A percentile compares a stretch with the other conserved stretches of the same genome.
phyloP scores from a whole-genome alignment of 2,113 vertebrate species.

The Papio anubis region DNA sequence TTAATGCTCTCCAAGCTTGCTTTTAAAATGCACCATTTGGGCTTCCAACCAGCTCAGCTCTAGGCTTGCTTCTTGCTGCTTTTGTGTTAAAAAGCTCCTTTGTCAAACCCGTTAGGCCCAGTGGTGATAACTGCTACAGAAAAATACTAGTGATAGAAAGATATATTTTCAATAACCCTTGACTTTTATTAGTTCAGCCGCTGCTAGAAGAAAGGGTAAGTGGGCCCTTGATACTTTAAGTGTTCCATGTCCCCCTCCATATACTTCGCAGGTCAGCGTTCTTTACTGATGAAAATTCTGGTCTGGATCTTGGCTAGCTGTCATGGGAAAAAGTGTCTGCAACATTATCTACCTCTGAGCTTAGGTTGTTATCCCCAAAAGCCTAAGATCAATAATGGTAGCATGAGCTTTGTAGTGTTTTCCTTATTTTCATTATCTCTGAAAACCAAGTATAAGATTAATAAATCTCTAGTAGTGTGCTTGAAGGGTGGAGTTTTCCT shows the following conservation, averaged over 20 bases:
- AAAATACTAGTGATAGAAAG: conserved; percentile 73
- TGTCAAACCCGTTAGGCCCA: conserved; percentile 73
- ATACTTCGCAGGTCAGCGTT: conserved; percentile 77
- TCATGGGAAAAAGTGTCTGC: conserved; percentile 45
- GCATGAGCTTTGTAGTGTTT: conserved; percentile 24
- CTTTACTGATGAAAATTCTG: conserved; percentile 73
- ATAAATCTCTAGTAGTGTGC: neutral
- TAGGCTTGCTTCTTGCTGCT: conserved; percentile 53
- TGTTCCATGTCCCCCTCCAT: conserved; percentile 50
- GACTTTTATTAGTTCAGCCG: conserved; percentile 77
- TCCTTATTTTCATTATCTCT: conserved; percentile 67
- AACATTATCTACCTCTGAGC: conserved; percentile 31
- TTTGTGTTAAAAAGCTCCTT: conserved; percentile 72
- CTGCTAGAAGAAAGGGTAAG: conserved; percentile 76
- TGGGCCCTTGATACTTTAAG: conserved; percentile 77
- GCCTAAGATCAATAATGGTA: conserved; percentile 50
- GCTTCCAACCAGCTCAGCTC: neutral
- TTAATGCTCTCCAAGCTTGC: conserved; percentile 45
- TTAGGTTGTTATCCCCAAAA: conserved; percentile 10
- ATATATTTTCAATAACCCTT: conserved; percentile 79
- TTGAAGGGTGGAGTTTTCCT: neutral
- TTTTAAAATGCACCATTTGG: conserved; percentile 61
- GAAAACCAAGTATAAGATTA: conserved; percentile 33
- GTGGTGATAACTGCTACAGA: conserved; percentile 74
- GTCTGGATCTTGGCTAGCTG: conserved; percentile 45